Conservation (phyloP, 2,888 invertebrate species). For the Cephus sareptanus region DNA sequence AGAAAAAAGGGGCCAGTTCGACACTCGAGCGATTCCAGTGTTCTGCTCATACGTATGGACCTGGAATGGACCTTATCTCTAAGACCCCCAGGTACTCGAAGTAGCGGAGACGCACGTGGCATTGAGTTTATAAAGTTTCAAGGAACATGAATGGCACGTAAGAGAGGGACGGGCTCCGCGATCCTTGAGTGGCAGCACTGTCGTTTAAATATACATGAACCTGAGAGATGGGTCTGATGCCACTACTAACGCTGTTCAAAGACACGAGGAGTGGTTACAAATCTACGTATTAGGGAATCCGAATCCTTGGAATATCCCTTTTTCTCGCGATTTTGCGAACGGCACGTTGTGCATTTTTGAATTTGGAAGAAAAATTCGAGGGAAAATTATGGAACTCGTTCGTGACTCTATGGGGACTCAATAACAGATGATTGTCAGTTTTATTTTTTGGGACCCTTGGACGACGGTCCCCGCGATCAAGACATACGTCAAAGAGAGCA, state of each 20-base stretch:
- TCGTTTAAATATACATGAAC: constrained; percentile 44
- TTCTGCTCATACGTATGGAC: not conserved
- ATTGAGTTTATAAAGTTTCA: not conserved
- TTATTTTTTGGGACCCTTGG: too few species aligned
- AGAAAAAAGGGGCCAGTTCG: not conserved
- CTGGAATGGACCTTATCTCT: not conserved
- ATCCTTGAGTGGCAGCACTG: constrained; percentile 19
- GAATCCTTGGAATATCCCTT: not conserved
- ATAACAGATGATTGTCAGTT: too few species aligned
- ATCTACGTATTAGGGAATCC: constrained; percentile 4
- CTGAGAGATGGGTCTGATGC: constrained; percentile 27
- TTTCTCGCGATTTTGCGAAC: not conserved
- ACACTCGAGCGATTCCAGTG: not conserved
- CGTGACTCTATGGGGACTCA: too few species aligned
- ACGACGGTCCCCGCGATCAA: not conserved
- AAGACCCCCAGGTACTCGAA: not conserved
- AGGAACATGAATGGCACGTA: not conserved
- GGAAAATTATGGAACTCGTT: not conserved
- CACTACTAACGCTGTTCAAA: constrained; percentile 12
- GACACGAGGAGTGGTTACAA: constrained; percentile 11
- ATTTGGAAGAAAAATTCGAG: not conserved
- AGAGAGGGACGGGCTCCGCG: not conserved
- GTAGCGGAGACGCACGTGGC: not conserved
- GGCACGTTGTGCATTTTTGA: not conserved
- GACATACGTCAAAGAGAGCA: not conserved